Evolutionary conservation across 1,140 invertebrate genomes (phyloP).

Genomic region (Venturia canescens): DNA sequence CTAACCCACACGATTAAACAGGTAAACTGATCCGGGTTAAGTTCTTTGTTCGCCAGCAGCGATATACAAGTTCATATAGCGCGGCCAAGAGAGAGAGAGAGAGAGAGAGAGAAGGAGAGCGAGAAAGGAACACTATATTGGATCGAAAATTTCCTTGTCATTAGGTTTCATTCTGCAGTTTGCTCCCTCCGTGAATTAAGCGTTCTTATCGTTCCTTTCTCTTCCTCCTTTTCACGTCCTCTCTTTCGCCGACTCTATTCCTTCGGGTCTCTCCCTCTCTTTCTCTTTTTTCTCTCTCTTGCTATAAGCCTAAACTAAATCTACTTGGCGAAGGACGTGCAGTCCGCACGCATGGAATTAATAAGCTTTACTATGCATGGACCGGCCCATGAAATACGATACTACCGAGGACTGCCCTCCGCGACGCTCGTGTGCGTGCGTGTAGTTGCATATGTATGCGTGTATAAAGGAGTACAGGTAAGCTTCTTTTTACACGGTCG

Average conservation of each 20-base stretch:
- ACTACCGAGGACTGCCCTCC: slow-evolving; percentile 58
- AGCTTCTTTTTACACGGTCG: slow-evolving; percentile 67
- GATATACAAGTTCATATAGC: background rate
- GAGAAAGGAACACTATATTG: background rate
- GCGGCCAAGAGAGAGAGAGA: background rate
- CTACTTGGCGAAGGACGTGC: slow-evolving; percentile 65
- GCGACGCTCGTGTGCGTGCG: background rate
- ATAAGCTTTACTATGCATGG: slow-evolving; percentile 74
- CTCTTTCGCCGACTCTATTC: background rate
- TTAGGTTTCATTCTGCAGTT: slow-evolving; percentile 9
- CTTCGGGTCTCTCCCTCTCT: background rate
- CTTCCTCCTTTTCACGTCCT: background rate
- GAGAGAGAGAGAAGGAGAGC: background rate
- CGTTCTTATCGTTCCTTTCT: background rate
- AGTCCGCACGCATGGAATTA: slow-evolving; percentile 72
- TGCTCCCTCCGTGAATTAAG: background rate
- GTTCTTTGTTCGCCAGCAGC: background rate
- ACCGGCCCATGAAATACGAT: slow-evolving; percentile 73
- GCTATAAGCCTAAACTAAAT: background rate
- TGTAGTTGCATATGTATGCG: background rate
- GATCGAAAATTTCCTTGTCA: background rate
- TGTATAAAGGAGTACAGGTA: slow-evolving; percentile 47
- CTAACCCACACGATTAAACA: slow-evolving; percentile 7
- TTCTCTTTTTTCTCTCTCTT: background rate
- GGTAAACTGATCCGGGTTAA: slow-evolving; percentile 7